Conservation (phyloP, 2,113 vertebrate genomes). For the cat (Felis catus) region F.catus_Fca126_mat1.0 CM031418.1:29862501-29863000, state of each 20-base stretch:
- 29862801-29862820: neutral
- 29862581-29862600: too few relatives aligned
- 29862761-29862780: neutral
- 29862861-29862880: neutral
- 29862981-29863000: neutral
- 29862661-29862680: neutral
- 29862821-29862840: neutral
- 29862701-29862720: neutral
- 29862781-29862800: neutral
- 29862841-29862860: neutral
- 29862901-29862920: neutral
- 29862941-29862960: neutral
- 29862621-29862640: neutral
- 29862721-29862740: neutral
- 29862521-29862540: neutral
- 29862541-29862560: neutral
- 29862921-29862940: neutral
- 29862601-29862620: neutral
- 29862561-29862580: too few relatives aligned
- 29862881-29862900: neutral
- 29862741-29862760: neutral
- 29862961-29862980: neutral
- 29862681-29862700: neutral
- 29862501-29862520: neutral
- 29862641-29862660: neutral